Evolutionary conservation across 1,140 invertebrate species (phyloP), one percentile per base, ranked within the genome.

Genomic region (Harpegnathos saltator): DNA sequence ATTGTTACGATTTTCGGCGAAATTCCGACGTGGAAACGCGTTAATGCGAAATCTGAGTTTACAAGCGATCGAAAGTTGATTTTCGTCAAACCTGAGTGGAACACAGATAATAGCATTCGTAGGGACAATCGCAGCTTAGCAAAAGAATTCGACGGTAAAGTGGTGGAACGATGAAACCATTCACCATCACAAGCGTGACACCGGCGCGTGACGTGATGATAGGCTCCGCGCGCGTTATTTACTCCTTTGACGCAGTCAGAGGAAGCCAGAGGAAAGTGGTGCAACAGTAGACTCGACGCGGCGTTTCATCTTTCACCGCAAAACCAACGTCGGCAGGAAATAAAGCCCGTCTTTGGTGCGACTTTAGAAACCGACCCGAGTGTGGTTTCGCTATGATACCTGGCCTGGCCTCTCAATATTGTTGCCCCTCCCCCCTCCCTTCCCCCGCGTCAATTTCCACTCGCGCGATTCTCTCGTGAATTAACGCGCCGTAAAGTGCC

Each of bases 231-330:
- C 86, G 85, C 22, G 83, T 89, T 89, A 89, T 87, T 80, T 80
- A 71, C 73, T 88, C 87, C 26, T 68, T 84, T 72, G 52, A 61
- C 48, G 75, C 65, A 38, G 75, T 33, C 82, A 72, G n/a, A n/a
- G 80, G 88, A 89, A 89, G 87, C 88, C 88, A 82, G 84, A 82
- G 84, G 87, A 84, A 89, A 89, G 82, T 82, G 87, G 84, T 52
- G 87, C 87, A 85, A 89, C 66, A 72, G 65, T 82, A 84, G 82
- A 83, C 68, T 69, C 62, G 75, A 65, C 84, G 44, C 68, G 69
- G 44, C 83, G 88, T 89, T 89, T 89, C 84, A 75, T 89, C 88
- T 89, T 89, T 89, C 88, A 89, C 87, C 88, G 84, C 87, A 86
- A 86, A 89, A 89, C 71, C 72, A n/a, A 73, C 83, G 54, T 59